Percentiles rank a stretch among this genome's conserved stretches.
Evolutionary conservation across 2,113 vertebrate species (phyloP).

Genomic region (Aphyosemion australe): DNA sequence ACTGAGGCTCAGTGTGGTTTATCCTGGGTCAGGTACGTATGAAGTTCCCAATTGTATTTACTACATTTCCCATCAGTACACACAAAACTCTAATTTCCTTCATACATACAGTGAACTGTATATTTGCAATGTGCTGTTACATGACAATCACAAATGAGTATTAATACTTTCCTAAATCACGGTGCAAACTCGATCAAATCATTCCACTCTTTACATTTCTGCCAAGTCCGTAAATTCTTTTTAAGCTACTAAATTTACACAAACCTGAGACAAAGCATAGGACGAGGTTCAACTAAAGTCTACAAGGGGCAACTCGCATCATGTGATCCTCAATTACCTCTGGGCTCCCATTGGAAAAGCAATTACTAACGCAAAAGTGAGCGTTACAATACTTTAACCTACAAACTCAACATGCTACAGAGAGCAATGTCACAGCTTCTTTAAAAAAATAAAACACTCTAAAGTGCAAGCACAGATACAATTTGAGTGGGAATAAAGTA

Average conservation of each 20-base stretch:
- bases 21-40: background rate
- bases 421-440: constrained; percentile 45
- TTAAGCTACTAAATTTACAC: constrained; percentile 38
- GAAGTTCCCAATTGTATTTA: constrained; percentile 21
- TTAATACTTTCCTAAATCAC: constrained; percentile 52
- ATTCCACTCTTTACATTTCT: constrained; percentile 34
- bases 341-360: constrained; percentile 31
- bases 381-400: constrained; percentile 39
- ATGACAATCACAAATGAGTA: constrained; percentile 35
- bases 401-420: constrained; percentile 44
- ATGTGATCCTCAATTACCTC: constrained; percentile 21
- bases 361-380: constrained; percentile 19
- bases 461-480: constrained; percentile 75
- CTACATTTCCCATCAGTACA: constrained; percentile 32
- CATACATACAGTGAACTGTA: constrained; percentile 10
- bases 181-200: constrained; percentile 46
- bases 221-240: constrained; percentile 16
- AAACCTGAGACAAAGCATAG: constrained; percentile 53
- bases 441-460: constrained; percentile 43
- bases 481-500: constrained; percentile 19
- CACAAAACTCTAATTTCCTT: constrained; percentile 26
- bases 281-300: background rate
- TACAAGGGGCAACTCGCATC: background rate
- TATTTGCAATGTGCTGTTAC: constrained; percentile 16
- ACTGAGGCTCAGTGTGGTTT: constrained; percentile 13